phyloP scores from a whole-genome alignment of 2,113 vertebrate species.

The Ammospiza caudacuta region DNA sequence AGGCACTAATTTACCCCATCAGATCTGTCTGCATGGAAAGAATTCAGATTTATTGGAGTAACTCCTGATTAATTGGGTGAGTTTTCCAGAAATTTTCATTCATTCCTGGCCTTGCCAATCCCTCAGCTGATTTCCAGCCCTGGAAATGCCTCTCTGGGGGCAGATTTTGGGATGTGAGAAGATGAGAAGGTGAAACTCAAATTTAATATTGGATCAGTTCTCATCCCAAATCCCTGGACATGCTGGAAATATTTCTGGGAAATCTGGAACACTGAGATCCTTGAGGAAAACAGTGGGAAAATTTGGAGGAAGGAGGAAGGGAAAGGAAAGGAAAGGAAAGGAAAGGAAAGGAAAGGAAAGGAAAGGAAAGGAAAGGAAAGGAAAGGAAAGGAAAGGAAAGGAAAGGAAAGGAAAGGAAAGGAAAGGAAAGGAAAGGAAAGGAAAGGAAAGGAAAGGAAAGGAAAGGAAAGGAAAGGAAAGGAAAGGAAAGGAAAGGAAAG shows the following conservation, averaged over 20 bases:
- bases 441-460: background rate
- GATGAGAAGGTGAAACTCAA: background rate
- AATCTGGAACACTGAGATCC: background rate
- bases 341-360: no score
- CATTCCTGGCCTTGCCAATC: background rate
- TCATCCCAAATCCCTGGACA: background rate
- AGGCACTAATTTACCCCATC: background rate
- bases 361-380: no score
- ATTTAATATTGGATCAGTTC: fast-evolving
- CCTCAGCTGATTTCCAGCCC: background rate
- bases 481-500: background rate
- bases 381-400: no score
- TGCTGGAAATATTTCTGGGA: background rate
- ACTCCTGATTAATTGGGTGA: background rate
- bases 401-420: no score
- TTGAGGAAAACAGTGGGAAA: background rate
- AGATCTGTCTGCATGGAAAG: background rate
- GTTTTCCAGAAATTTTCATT: background rate
- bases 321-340: no score
- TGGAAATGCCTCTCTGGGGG: background rate
- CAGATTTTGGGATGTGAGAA: background rate
- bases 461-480: background rate
- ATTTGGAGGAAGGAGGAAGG: background rate
- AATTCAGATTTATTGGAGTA: background rate
- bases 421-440: no score